Evolutionary conservation across 2,113 vertebrate genomes (phyloP).

Genomic region (Axis porcinus): DNA sequence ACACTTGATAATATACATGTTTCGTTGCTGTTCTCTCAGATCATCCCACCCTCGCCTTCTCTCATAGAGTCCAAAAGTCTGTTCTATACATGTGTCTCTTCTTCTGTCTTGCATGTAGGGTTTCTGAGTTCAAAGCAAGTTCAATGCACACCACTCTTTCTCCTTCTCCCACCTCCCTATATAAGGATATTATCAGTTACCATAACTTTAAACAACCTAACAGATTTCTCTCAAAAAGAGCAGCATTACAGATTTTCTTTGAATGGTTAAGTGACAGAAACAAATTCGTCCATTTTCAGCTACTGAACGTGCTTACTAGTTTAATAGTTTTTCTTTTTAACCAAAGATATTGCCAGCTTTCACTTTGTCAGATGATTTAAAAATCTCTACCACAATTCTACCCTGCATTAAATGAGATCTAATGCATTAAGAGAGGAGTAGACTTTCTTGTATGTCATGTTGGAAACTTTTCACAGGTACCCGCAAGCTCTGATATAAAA

Average conservation of each 20-base stretch:
- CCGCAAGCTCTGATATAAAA: constrained; percentile 62
- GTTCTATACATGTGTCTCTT: no score
- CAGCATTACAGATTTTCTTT: background rate
- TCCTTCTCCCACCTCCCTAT: background rate
- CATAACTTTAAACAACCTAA: background rate
- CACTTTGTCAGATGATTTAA: background rate
- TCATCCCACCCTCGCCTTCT: no score
- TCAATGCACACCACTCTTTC: background rate
- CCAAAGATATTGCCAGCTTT: background rate
- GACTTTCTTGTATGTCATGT: background rate
- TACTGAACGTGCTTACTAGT: background rate
- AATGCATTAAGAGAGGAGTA: background rate
- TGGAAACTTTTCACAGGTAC: constrained; percentile 75
- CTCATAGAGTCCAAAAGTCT: no score
- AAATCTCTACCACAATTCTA: background rate
- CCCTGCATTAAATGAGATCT: background rate
- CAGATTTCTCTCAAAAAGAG: background rate
- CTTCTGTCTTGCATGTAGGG: no score
- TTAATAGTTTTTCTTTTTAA: background rate
- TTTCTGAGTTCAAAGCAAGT: background rate
- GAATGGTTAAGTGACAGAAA: constrained; percentile 31
- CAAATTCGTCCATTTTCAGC: background rate
- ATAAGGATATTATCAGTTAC: background rate
- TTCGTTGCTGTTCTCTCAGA: no score
- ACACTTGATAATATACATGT: no score